phyloP scores from a whole-genome alignment of 2,888 invertebrate species.

The Nasonovia ribisnigri region DNA sequence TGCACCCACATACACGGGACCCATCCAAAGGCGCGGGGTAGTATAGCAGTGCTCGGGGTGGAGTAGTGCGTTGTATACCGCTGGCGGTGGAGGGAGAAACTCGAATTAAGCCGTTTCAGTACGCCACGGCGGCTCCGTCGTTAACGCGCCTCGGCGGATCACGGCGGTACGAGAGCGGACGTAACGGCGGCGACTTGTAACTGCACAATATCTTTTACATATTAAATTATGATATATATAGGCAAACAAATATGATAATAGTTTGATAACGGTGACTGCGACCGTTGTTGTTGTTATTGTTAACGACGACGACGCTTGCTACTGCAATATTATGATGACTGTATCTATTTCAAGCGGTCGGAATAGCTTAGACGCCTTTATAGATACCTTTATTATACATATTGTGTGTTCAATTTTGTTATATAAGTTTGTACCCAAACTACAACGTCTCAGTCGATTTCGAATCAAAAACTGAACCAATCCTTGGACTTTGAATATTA shows the following conservation, averaged over 20 bases:
- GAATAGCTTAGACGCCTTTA: neutral
- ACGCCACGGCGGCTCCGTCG: neutral
- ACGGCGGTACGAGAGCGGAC: neutral
- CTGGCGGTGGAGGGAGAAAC: neutral
- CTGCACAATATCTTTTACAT: neutral
- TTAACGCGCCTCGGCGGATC: neutral
- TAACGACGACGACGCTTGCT: neutral
- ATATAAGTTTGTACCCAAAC: neutral
- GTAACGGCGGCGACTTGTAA: neutral
- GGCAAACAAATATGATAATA: neutral
- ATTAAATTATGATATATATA: no score
- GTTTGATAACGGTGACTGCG: neutral
- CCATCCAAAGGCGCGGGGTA: neutral
- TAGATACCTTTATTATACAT: neutral
- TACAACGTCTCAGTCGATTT: no score
- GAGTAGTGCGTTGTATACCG: neutral
- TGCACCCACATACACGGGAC: neutral
- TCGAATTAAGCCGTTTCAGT: neutral
- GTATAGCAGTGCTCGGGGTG: neutral
- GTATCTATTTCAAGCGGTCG: neutral
- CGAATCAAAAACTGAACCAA: no score
- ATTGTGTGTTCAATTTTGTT: neutral
- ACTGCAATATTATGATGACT: neutral
- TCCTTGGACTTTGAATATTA: no score
- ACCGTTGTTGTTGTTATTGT: neutral